Percentiles rank a stretch among this genome's conserved stretches.
Evolutionary conservation across 2,113 vertebrate genomes (phyloP).

Genomic region (Odontophorus gujanensis): DNA sequence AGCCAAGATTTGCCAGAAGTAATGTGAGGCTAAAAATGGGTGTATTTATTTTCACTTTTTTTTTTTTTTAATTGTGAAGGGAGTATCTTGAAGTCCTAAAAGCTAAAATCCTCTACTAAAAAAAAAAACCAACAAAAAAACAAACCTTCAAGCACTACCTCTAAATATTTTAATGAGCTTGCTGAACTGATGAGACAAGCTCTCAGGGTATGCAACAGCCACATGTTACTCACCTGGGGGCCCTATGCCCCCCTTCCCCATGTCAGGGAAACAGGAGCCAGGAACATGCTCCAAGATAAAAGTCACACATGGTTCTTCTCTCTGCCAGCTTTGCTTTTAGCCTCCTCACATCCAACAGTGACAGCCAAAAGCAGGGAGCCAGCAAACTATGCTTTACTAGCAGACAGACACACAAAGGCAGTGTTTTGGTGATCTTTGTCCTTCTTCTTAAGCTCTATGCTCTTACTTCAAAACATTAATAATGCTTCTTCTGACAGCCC

Average conservation of each 20-base stretch:
- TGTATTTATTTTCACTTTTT: background rate
- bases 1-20: slow-evolving; percentile 31
- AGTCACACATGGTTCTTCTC: background rate
- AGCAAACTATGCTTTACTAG: background rate
- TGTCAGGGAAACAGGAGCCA: background rate
- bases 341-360: slow-evolving; percentile 18
- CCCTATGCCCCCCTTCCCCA: background rate
- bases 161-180: background rate
- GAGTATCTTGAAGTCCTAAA: background rate
- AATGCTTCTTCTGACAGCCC: background rate
- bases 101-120: background rate
- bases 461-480: background rate
- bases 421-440: background rate
- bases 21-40: slow-evolving; percentile 25
- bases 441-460: background rate
- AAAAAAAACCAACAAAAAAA: background rate
- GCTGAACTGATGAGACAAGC: background rate
- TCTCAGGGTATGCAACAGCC: background rate
- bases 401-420: background rate
- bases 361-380: slow-evolving; percentile 2
- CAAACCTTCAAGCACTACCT: background rate
- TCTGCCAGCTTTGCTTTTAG: slow-evolving; percentile 29
- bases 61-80: background rate
- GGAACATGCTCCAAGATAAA: background rate
- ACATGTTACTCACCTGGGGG: background rate